Base-by-base conservation (phyloP, 2,113 vertebrate species). In the Clarias magur region DNA sequence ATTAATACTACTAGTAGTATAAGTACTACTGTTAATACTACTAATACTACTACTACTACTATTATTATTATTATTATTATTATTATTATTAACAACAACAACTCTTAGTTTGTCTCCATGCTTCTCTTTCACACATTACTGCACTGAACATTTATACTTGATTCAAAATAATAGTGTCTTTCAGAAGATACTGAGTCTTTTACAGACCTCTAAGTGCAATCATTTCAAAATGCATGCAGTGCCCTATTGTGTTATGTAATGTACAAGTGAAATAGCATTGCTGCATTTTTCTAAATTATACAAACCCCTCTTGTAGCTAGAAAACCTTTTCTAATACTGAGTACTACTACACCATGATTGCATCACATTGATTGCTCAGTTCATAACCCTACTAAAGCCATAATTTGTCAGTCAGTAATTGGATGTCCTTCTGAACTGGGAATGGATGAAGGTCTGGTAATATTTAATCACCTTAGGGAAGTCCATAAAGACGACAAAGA, bases 371-470 rank as follows among this genome's bases (percentile, higher is more conserved):
- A 76, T 54, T 54, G 73, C 23, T 53, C 42, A 76, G 73, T 76
- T 76, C 48, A 48, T 76, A 53, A 76, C 42, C 73, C 53, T 53
- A n/a, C 73, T 54, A 76, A 53, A 3, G 42, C 48, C 15, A 54
- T 76, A 25, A 76, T 76, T 23, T 53, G 73, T 76, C 73, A 54
- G 21, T 76, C 42, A 54, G 23, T 76, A 76, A 76, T 76, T 76
- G 42, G 42, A 76, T 76, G 42, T 76, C 73, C 42, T 53, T 76
- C 42, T 76, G 73, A 76, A 54, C 42, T 76, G 48, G 34, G 19
- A 73, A n/a, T 76, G 11, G 21, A 54, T 76, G 42, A 53, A 76
- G 53, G 21, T 76, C 23, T 12, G 3, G 48, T 53, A 53, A 76
- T 76, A 76, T 54, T 53, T n/a, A 53, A 53, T 23, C 13, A 76